Evolutionary conservation across 1,140 invertebrate genomes (phyloP).

Genomic region (Micrasema minimum): DNA sequence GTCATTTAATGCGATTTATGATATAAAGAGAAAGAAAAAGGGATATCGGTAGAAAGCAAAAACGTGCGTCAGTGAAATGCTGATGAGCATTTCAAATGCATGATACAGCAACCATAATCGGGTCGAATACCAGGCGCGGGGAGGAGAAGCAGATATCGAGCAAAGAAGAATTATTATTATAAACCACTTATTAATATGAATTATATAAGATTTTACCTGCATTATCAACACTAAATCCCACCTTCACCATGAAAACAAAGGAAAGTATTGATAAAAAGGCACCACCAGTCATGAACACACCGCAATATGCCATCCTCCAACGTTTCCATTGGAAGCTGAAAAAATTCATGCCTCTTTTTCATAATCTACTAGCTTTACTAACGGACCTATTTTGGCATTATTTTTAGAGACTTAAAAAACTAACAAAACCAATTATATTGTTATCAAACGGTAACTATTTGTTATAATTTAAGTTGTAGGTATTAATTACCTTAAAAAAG

Average conservation of each 20-base stretch:
- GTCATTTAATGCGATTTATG: too few species aligned
- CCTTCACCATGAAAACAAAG: conserved; percentile 6
- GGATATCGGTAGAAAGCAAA: not conserved
- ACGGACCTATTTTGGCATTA: too few species aligned
- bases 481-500: conserved; percentile 34
- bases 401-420: too few species aligned
- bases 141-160: too few species aligned
- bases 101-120: too few species aligned
- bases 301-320: conserved; percentile 25
- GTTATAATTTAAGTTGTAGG: not conserved
- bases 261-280: conserved; percentile 23
- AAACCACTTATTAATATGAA: not conserved
- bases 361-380: too few species aligned
- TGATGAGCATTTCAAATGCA: not conserved
- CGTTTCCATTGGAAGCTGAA: conserved; percentile 14
- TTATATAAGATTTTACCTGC: not conserved
- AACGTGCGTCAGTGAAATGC: not conserved
- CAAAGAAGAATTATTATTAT: too few species aligned
- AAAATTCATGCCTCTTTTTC: not conserved
- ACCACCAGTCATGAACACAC: conserved; percentile 7
- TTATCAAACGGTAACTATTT: too few species aligned
- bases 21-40: not conserved
- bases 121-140: too few species aligned
- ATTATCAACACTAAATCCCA: conserved; percentile 32
- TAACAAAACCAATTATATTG: too few species aligned